phyloP scores from a whole-genome alignment of 2,113 vertebrate species.

The Tinamus guttatus region DNA sequence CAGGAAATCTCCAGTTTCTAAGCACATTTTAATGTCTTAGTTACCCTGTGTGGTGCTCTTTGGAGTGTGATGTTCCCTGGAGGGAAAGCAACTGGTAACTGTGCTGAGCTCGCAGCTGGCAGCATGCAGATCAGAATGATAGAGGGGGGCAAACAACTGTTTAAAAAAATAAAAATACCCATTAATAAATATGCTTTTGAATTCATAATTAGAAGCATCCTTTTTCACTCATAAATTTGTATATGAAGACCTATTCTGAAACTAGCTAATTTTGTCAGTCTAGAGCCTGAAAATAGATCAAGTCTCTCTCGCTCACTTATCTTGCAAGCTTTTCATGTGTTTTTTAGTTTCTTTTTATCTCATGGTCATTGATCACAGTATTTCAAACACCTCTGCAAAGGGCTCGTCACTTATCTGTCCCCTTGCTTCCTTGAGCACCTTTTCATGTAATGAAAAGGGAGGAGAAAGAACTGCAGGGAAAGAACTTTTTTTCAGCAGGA shows the following conservation, averaged over 20 bases:
- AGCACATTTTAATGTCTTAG: neutral
- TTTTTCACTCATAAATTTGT: neutral
- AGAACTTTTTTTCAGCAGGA: neutral
- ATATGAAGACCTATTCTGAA: neutral
- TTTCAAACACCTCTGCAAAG: constrained; percentile 16
- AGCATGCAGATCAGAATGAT: neutral
- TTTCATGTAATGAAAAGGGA: neutral
- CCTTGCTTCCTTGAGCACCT: neutral
- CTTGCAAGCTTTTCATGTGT: constrained; percentile 5
- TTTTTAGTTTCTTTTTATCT: constrained; percentile 24
- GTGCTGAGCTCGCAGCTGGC: neutral
- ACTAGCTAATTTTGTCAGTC: neutral
- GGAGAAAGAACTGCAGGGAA: neutral
- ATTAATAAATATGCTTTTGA: neutral
- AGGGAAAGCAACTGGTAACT: neutral
- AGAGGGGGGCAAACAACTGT: neutral
- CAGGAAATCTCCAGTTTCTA: neutral
- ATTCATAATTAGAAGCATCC: neutral
- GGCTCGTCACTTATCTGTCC: neutral
- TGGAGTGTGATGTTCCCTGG: neutral
- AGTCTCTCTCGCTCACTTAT: neutral
- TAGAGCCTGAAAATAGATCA: neutral
- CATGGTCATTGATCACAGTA: constrained; percentile 21
- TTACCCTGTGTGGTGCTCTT: neutral
- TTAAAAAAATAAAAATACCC: neutral